Conservation (phyloP, 1,140 invertebrate species). For the Drosophila serrata region DNA sequence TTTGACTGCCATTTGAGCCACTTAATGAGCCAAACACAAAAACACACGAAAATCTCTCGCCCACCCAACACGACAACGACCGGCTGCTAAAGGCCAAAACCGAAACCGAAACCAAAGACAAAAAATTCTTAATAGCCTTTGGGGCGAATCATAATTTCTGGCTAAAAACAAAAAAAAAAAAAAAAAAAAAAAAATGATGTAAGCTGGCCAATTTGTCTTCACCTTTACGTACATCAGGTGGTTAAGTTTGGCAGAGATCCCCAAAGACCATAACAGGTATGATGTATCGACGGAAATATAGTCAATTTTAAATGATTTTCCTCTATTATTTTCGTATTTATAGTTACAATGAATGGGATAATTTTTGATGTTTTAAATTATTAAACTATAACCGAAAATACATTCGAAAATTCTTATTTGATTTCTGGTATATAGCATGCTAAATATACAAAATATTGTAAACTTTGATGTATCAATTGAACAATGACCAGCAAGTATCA, state of each 20-base stretch:
- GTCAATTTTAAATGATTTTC: neutral
- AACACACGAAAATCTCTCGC: constrained; percentile 44
- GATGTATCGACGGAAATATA: neutral
- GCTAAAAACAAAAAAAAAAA: neutral
- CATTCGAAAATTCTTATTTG: no score
- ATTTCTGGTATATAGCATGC: no score
- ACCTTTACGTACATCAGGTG: constrained; percentile 69
- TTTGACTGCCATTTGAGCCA: constrained; percentile 54
- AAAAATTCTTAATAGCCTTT: constrained; percentile 76
- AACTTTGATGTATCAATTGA: no score
- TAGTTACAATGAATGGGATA: no score
- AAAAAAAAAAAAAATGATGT: constrained; percentile 51
- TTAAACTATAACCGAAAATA: no score
- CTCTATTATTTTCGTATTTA: neutral
- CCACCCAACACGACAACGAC: constrained; percentile 49
- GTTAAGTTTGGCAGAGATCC: no score
- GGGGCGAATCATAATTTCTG: constrained; percentile 52
- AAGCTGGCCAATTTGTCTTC: constrained; percentile 78
- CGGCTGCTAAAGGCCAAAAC: constrained; percentile 31
- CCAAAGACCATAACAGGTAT: no score
- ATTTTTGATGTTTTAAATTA: no score
- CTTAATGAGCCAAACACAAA: constrained; percentile 60
- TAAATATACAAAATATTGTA: no score
- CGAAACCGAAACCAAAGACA: constrained; percentile 35
- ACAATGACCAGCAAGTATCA: no score